These are phyloP conservation scores for Phengaris alcon DNA, from an alignment of 2,888 invertebrate genomes.

Conservation along the genomic window DNA sequence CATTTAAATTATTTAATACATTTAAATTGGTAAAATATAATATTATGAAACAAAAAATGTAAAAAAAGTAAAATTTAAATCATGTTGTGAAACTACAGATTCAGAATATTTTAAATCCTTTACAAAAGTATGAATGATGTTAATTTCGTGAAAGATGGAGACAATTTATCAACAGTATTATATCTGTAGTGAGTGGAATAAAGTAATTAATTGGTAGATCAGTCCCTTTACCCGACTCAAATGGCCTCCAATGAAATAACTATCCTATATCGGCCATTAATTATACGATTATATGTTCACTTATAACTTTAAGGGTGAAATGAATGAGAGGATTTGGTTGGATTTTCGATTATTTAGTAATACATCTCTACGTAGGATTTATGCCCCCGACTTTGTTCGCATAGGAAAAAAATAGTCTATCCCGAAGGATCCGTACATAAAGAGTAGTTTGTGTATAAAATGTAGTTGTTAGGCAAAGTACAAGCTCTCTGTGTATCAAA, in stretches of 20 bases:
- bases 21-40: background rate
- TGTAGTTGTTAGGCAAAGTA: no score
- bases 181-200: background rate
- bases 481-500: no score
- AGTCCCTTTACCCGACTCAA: conserved; percentile 14
- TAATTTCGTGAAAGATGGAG: background rate
- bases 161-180: conserved; percentile 2
- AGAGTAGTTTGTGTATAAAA: no score
- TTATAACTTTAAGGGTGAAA: conserved; percentile 6
- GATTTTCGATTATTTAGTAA: background rate
- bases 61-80: background rate
- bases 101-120: background rate
- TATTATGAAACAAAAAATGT: background rate
- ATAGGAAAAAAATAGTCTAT: no score
- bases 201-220: conserved; percentile 11
- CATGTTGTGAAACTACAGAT: background rate
- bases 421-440: no score
- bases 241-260: conserved; percentile 7
- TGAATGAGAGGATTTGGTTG: background rate
- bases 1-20: no score
- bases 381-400: background rate
- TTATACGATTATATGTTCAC: conserved; percentile 2
- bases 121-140: conserved; percentile 10
- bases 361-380: background rate
- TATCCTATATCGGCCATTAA: conserved; percentile 21